phyloP scores from a whole-genome alignment of 2,113 vertebrate species.

The Orthonyx spaldingii region DNA sequence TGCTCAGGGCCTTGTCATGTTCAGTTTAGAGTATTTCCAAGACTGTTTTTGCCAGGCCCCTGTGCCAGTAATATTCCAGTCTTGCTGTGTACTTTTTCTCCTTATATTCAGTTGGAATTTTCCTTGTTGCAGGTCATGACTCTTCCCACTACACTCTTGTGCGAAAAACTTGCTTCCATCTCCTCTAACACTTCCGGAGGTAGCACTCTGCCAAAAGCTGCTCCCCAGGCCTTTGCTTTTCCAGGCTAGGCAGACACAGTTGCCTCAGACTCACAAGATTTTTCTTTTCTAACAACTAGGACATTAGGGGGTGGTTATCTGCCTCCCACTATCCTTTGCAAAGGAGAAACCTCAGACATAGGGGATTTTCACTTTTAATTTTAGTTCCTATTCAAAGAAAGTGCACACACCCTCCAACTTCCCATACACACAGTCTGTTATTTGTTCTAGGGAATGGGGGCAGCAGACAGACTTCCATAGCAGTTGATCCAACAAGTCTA shows the following conservation, averaged over 20 bases:
- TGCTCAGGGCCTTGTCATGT: not conserved
- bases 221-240: not conserved
- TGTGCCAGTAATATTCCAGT: not conserved
- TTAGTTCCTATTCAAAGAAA: not conserved
- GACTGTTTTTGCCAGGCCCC: not conserved
- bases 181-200: not conserved
- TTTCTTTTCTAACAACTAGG: not conserved
- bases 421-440: not conserved
- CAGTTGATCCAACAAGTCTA: not conserved
- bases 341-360: not conserved
- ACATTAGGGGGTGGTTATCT: not conserved
- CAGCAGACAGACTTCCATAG: not conserved
- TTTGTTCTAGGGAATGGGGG: not conserved
- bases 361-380: not conserved
- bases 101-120: not conserved
- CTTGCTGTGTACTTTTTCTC: not conserved
- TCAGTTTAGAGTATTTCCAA: not conserved
- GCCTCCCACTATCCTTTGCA: not conserved
- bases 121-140: not conserved
- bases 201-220: not conserved
- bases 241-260: not conserved
- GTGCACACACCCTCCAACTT: accelerated
- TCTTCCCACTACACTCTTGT: not conserved
- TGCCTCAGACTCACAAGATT: not conserved
- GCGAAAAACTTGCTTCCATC: not conserved